These are phyloP conservation scores for Drosophila elegans DNA, from an alignment of 1,140 invertebrate species.

Conservation along the genomic window DNA sequence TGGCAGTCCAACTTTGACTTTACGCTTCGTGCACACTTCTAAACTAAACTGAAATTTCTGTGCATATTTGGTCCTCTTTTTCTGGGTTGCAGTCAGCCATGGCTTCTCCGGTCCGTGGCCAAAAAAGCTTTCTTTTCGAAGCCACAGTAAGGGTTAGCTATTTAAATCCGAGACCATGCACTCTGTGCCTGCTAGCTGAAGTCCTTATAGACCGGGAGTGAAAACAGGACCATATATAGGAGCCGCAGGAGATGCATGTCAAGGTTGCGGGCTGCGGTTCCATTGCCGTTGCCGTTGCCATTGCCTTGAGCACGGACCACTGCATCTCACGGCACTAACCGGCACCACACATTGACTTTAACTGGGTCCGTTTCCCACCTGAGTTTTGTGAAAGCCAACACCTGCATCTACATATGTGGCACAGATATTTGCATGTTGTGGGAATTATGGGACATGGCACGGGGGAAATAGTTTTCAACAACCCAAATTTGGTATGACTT, in stretches of 20 bases:
- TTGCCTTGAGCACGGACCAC: conserved; percentile 40
- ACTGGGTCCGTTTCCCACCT: conserved; percentile 38
- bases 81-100: neutral
- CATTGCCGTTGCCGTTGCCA: conserved; percentile 25
- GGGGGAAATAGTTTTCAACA: neutral
- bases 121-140: conserved; percentile 44
- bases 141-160: conserved; percentile 60
- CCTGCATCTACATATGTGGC: conserved; percentile 4
- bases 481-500: neutral
- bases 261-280: conserved; percentile 76
- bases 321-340: conserved; percentile 43
- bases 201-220: conserved; percentile 52
- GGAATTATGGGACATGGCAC: conserved; percentile 1
- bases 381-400: neutral
- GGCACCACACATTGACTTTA: conserved; percentile 60
- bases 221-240: conserved; percentile 14
- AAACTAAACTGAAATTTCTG: conserved; percentile 41
- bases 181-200: conserved; percentile 15
- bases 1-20: conserved; percentile 51
- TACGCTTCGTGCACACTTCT: conserved; percentile 30
- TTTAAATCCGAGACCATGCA: conserved; percentile 27
- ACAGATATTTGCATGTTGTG: conserved; percentile 30
- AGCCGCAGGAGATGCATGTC: conserved; percentile 70
- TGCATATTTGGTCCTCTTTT: conserved; percentile 3
- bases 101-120: conserved; percentile 9